Evolutionary conservation across 2,113 vertebrate species (phyloP).

Genomic region (Carassius gibelio): DNA sequence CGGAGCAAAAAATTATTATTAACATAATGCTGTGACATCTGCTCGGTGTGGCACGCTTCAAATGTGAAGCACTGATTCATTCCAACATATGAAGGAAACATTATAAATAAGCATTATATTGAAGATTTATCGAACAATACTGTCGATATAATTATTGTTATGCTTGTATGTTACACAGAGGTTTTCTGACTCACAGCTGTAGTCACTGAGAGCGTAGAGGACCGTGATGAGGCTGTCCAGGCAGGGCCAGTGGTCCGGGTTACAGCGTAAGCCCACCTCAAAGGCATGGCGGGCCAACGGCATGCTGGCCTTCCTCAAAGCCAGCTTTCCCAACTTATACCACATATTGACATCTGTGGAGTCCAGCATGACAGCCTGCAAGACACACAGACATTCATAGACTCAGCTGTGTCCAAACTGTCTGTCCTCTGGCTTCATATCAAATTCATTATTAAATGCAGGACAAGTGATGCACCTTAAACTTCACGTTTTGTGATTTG

Average conservation of each 20-base stretch:
- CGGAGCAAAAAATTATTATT: neutral
- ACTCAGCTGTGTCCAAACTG: neutral
- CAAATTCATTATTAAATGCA: too few relatives aligned
- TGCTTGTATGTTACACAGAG: neutral
- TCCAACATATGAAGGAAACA: too few relatives aligned
- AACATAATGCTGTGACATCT: too few relatives aligned
- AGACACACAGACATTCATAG: neutral
- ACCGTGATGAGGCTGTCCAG: slow-evolving; percentile 96
- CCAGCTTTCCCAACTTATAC: slow-evolving; percentile 94
- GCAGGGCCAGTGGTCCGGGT: slow-evolving; percentile 97
- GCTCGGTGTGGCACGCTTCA: too few relatives aligned
- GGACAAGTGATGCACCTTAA: too few relatives aligned
- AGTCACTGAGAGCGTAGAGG: slow-evolving; percentile 92
- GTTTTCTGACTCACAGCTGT: slow-evolving; percentile 85
- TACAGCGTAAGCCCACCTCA: slow-evolving; percentile 94
- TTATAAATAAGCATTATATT: too few relatives aligned
- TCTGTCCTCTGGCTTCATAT: neutral
- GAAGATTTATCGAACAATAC: too few relatives aligned
- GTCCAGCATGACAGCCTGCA: slow-evolving; percentile 92
- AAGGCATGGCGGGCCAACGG: slow-evolving; percentile 95
- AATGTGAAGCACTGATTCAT: too few relatives aligned
- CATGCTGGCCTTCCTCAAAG: slow-evolving; percentile 86
- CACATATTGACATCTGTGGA: slow-evolving; percentile 97
- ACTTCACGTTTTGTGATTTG: neutral
- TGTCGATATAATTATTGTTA: too few relatives aligned